Evolutionary conservation across 2,888 invertebrate genomes (phyloP).

Genomic region (Amorpha juglandis): DNA sequence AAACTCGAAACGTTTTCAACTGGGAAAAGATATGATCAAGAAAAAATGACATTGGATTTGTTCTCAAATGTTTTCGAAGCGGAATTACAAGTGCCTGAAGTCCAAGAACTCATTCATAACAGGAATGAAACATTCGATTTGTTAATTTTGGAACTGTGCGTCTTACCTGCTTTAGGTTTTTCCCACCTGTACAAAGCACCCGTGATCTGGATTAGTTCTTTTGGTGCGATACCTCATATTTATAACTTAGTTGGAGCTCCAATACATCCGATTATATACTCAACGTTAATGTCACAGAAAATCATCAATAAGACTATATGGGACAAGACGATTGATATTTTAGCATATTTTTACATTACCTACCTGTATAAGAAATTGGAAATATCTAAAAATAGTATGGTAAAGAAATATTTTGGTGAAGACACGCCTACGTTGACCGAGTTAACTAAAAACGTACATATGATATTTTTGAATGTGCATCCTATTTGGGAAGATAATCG

Average conservation of each 20-base stretch:
- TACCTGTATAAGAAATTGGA: conserved; percentile 21
- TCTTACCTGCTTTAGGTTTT: conserved; percentile 37
- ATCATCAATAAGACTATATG: conserved; percentile 46
- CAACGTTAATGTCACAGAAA: conserved; percentile 37
- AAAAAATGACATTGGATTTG: conserved; percentile 27
- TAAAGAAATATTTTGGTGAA: conserved; percentile 38
- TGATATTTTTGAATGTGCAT: conserved; percentile 64
- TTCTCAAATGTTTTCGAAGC: conserved; percentile 34
- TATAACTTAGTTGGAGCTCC: conserved; percentile 48
- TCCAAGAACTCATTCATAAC: conserved; percentile 45
- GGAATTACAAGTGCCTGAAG: conserved; percentile 39
- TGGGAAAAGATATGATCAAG: conserved; percentile 37
- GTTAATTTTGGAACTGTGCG: conserved; percentile 49
- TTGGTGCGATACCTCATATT: conserved; percentile 39
- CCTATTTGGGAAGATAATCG: conserved; percentile 55
- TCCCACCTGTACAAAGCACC: conserved; percentile 49
- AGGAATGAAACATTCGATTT: conserved; percentile 49
- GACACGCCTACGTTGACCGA: conserved; percentile 40
- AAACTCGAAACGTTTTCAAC: conserved; percentile 25
- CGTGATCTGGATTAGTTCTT: conserved; percentile 50
- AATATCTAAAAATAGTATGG: conserved; percentile 33
- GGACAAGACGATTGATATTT: conserved; percentile 48
- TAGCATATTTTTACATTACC: conserved; percentile 35
- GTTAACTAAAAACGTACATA: conserved; percentile 52
- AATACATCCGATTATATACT: conserved; percentile 52